Conservation (phyloP, 2,888 invertebrate genomes). For the Campopleginae sp. region DNA sequence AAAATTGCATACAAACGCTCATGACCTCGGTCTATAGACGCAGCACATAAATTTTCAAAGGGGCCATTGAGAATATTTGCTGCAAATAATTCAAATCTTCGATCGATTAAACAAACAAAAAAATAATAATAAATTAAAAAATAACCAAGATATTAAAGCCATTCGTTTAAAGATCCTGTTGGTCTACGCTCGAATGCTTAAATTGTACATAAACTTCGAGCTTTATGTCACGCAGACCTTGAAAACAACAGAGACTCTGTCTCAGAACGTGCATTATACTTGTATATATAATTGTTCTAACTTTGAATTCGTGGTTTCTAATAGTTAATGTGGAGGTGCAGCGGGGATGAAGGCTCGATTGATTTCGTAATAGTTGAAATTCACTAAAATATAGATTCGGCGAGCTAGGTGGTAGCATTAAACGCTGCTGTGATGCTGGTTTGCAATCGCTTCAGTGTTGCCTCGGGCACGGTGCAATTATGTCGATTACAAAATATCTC, state of each 20-base stretch:
- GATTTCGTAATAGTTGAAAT: conserved; percentile 55
- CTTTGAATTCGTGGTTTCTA: conserved; percentile 33
- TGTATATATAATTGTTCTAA: conserved; percentile 30
- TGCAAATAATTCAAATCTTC: not conserved
- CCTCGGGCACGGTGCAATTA: conserved; percentile 17
- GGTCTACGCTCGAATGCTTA: not conserved
- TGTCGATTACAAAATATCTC: not conserved
- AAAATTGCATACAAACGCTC: not conserved
- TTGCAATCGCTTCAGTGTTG: conserved; percentile 21
- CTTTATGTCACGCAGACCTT: conserved; percentile 38
- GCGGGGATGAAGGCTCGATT: conserved; percentile 15
- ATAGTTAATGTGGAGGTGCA: not conserved
- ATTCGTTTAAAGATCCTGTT: not conserved
- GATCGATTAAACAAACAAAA: not conserved
- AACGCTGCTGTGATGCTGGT: conserved; percentile 49
- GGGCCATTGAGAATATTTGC: not conserved
- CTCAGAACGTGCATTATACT: conserved; percentile 12
- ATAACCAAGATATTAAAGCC: not conserved
- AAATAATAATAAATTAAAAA: not conserved
- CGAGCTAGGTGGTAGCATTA: conserved; percentile 15
- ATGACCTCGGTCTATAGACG: not conserved
- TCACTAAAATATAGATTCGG: conserved; percentile 22
- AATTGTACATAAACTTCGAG: not conserved
- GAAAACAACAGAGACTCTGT: conserved; percentile 29
- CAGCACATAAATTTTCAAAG: not conserved